Evolutionary conservation across 2,888 invertebrate genomes (phyloP), one percentile per base, ranked within the genome.

Genomic region (Polia nebulosa): DNA sequence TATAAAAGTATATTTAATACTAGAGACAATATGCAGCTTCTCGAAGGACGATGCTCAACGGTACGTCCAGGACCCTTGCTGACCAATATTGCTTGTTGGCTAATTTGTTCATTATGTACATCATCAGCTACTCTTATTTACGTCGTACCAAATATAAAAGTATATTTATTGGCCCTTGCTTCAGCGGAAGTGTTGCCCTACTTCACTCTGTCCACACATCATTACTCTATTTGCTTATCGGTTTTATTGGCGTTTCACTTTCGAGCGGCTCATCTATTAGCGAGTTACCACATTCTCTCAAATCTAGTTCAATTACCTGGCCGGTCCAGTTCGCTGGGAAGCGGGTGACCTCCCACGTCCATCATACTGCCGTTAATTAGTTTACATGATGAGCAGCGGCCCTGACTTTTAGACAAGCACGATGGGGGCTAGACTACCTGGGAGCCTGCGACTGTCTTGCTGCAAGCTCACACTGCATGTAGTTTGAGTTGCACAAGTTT

Each of bases 261-360:
- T 74, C 75, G 15, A 58, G 13, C 52, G 25, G 20, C 61, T 45
- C 52, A 39, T 60, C 51, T 57, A 69, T 51, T 64, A 63, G 41
- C 56, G 49, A 25, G 64, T 76, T 61, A 51, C 63, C 47, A 70
- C 53, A 70, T 60, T 66, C 65, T 32, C 13, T 32, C 51, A 8
- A 58, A 79, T 73, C 34, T 80, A 74, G 80, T 67, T 70, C 82
- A 80, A 80, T 77, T 66, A 74, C 71, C 72, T 64, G 67, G n/a
- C 22, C 49, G 60, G 52, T 60, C 70, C 53, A 66, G 64, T 72
- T 72, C 52, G 5, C 49, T 81, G 83, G 67, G 81, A 83, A 83
- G 72, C 52, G 39, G 47, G 62, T 44, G 68, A 58, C 80, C 63
- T 76, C 53, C 45, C 73, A 34, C 82, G 76, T 64, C 58, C 58